Percentiles rank a stretch among this genome's conserved stretches.
Conservation (phyloP, 2,113 vertebrate genomes). For the Crotalus viridis region DNA sequence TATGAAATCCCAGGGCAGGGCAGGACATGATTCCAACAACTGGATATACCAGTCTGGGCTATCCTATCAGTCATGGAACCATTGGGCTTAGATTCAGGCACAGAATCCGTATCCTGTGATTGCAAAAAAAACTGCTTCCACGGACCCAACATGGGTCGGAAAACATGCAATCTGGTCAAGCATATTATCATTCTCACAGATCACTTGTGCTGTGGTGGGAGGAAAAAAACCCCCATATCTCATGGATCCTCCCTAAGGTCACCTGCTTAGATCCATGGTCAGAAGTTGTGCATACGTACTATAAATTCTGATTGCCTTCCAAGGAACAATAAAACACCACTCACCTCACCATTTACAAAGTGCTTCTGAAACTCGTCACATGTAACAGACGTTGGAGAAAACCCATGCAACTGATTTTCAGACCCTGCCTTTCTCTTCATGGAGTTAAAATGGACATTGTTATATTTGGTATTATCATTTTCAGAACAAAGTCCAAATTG, state of each 20-base stretch:
- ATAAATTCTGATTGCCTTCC: neutral
- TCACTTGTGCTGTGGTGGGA: rapidly evolving
- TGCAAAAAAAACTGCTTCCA: neutral
- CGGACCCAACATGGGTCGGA: neutral
- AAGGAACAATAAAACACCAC: neutral
- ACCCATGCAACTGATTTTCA: neutral
- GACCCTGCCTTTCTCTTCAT: neutral
- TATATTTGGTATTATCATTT: neutral
- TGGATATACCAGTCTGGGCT: constrained; percentile 11
- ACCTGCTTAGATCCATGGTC: neutral
- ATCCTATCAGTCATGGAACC: neutral
- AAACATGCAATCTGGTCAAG: neutral
- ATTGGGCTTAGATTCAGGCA: neutral
- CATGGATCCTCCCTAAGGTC: neutral
- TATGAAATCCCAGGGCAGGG: constrained; percentile 27
- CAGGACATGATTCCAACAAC: constrained; percentile 32
- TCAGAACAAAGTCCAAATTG: neutral
- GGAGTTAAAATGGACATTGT: neutral
- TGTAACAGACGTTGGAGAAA: neutral
- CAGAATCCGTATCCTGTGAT: neutral
- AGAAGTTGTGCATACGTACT: neutral
- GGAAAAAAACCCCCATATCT: neutral
- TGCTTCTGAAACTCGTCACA: neutral
- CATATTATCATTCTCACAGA: neutral
- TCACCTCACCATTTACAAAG: neutral